Evolutionary conservation across 2,888 invertebrate species (phyloP).

Genomic region (Onchidella celtica): DNA sequence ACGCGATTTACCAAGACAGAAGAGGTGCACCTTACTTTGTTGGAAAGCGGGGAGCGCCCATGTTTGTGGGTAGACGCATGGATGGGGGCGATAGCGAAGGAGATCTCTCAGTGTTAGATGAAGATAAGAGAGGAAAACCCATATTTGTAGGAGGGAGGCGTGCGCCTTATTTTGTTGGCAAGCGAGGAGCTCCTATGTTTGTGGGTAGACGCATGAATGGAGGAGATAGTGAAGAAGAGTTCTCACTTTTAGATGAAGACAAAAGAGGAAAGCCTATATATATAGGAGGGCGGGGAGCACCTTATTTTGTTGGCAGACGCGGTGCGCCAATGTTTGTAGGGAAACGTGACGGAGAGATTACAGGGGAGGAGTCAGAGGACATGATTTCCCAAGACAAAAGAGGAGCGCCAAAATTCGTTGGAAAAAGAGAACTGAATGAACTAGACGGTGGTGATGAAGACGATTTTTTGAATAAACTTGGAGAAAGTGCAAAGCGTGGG

Average conservation of each 20-base stretch:
- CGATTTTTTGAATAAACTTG: neutral
- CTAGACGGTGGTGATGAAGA: neutral
- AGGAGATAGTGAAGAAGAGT: neutral
- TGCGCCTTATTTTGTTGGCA: neutral
- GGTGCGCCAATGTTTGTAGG: neutral
- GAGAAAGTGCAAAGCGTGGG: neutral
- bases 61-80: neutral
- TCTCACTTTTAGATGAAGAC: neutral
- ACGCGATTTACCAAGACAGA: no score
- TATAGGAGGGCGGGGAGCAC: neutral
- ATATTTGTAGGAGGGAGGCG: constrained; percentile 6
- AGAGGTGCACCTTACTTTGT: neutral
- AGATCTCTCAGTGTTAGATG: neutral
- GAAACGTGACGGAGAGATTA: neutral
- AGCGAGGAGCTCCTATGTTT: constrained; percentile 13
- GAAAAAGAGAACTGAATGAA: neutral
- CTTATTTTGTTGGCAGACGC: neutral
- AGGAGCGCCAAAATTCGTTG: neutral
- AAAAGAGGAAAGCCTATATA: neutral
- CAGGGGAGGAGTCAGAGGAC: neutral
- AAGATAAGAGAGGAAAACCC: neutral
- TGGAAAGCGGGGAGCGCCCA: neutral
- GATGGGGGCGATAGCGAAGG: neutral
- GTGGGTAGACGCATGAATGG: neutral
- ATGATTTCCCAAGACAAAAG: no score